These are phyloP conservation scores for Scaptomyza montana DNA, from an alignment of 1,140 invertebrate species.

Conservation along the genomic window DNA sequence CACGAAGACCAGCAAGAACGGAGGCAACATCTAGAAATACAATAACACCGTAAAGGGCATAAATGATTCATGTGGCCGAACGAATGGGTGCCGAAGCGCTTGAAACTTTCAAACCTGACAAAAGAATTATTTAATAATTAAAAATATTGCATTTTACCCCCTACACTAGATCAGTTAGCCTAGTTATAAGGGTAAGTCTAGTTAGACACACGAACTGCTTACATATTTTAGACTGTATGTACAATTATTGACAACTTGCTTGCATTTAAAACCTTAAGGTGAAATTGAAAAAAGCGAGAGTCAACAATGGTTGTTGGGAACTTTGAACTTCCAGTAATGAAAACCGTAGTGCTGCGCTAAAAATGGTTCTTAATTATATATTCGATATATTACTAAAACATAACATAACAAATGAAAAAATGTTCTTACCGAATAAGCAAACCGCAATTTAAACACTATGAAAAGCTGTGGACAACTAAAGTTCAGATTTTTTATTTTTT, in stretches of 20 bases:
- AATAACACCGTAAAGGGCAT: slow-evolving; percentile 50
- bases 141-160: slow-evolving; percentile 7
- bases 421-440: not conserved
- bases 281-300: slow-evolving; percentile 39
- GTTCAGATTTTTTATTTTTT: slow-evolving; percentile 23
- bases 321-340: not conserved
- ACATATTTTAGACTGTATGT: not conserved
- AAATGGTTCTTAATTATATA: no score
- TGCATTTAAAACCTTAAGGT: slow-evolving; percentile 15
- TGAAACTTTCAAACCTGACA: slow-evolving; percentile 23
- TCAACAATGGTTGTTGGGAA: not conserved
- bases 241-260: slow-evolving; percentile 21
- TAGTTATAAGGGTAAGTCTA: not conserved
- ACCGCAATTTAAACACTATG: slow-evolving; percentile 29
- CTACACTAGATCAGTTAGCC: not conserved
- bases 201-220: no score
- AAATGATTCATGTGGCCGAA: slow-evolving; percentile 64
- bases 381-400: no score
- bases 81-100: slow-evolving; percentile 44
- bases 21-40: slow-evolving; percentile 14
- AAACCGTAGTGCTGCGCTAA: not conserved
- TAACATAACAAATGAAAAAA: no score
- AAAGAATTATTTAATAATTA: slow-evolving; percentile 65
- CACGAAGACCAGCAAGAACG: slow-evolving; percentile 47
- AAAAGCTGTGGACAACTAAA: slow-evolving; percentile 53